A percentile compares a stretch with the other conserved stretches of the same genome.
Evolutionary conservation across 2,888 invertebrate genomes (phyloP).

Genomic region (Polyploca ridens): DNA sequence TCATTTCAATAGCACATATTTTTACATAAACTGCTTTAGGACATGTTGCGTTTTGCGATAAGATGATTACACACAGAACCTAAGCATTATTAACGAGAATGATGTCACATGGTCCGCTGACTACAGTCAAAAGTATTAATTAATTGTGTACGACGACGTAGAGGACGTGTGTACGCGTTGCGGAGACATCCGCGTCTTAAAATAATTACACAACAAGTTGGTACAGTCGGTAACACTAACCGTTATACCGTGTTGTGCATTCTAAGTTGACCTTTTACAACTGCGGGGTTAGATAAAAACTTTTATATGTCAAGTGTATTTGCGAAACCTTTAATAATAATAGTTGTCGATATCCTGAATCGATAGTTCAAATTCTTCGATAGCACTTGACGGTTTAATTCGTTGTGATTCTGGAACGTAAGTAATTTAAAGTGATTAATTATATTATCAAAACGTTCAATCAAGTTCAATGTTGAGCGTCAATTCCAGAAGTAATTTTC

Average conservation of each 20-base stretch:
- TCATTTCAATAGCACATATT: constrained; percentile 38
- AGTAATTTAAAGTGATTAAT: constrained; percentile 14
- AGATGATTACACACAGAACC: constrained; percentile 24
- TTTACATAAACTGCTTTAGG: neutral
- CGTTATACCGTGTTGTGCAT: constrained; percentile 18
- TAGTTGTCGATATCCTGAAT: neutral
- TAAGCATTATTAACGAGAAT: constrained; percentile 33
- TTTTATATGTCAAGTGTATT: neutral
- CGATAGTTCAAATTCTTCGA: neutral
- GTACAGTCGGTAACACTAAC: constrained; percentile 17
- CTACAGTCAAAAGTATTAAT: constrained; percentile 29
- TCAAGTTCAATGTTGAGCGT: constrained; percentile 38
- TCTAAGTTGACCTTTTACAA: constrained; percentile 20
- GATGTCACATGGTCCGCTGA: constrained; percentile 35
- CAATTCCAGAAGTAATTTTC: constrained; percentile 41
- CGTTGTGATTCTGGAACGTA: constrained; percentile 1
- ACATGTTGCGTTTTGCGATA: neutral
- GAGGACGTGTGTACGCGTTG: constrained; percentile 21
- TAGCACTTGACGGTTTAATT: neutral
- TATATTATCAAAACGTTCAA: constrained; percentile 38
- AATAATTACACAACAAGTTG: constrained; percentile 33
- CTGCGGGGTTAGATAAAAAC: constrained; percentile 7
- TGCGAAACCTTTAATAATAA: neutral
- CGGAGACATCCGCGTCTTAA: constrained; percentile 28
- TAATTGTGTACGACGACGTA: constrained; percentile 25